Conservation (phyloP, 2,113 vertebrate genomes). For the Chloropsis cyanopogon region DNA sequence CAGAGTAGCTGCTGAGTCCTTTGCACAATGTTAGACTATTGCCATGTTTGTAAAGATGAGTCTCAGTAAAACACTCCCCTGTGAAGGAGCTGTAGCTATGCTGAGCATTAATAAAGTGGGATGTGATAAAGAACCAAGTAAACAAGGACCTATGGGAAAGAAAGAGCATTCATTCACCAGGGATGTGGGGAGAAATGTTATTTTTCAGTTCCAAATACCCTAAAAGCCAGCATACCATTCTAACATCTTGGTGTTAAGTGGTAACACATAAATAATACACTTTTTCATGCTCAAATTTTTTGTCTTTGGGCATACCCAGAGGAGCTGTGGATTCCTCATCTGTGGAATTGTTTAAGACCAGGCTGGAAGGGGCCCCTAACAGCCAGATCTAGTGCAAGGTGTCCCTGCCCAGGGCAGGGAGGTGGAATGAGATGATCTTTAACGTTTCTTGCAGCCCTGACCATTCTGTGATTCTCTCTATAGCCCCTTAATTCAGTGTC, state of each 20-base stretch:
- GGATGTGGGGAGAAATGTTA: not conserved
- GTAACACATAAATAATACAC: not conserved
- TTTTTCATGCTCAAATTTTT: not conserved
- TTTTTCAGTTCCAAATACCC: not conserved
- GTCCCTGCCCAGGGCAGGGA: not conserved
- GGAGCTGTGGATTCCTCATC: not conserved
- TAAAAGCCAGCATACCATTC: not conserved
- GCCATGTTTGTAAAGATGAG: not conserved
- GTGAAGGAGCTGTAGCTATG: not conserved
- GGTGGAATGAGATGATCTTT: not conserved
- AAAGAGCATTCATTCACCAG: not conserved
- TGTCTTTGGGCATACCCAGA: not conserved
- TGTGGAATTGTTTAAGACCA: not conserved
- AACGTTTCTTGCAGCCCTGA: not conserved
- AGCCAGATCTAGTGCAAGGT: not conserved
- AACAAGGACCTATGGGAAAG: not conserved
- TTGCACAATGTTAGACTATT: fast-evolving
- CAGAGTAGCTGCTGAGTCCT: not conserved
- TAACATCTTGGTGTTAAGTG: not conserved
- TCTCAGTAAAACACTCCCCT: not conserved
- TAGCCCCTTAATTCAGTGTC: not conserved
- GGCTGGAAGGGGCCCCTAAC: not conserved
- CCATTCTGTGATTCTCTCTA: not conserved
- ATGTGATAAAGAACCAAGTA: not conserved
- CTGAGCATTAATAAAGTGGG: not conserved